These are phyloP conservation scores for Oryzias javanicus DNA, from an alignment of 2,113 vertebrate species.

Conservation along the genomic window DNA sequence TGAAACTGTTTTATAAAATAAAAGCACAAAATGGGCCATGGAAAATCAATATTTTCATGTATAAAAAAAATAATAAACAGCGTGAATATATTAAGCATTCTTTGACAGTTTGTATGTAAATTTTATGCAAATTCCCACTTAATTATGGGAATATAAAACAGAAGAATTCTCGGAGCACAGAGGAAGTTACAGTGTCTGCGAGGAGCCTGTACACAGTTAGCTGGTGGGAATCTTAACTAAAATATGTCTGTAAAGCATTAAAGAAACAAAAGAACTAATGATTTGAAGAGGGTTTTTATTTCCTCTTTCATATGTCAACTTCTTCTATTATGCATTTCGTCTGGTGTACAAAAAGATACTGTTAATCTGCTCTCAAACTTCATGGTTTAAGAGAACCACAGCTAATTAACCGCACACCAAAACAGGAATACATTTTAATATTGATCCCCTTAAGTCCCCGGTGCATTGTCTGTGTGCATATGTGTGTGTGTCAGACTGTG, in stretches of 20 bases:
- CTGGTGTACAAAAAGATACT: slow-evolving; percentile 67
- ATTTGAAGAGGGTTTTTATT: background rate
- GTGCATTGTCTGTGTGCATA: slow-evolving; percentile 58
- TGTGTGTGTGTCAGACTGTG: slow-evolving; percentile 26
- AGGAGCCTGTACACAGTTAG: slow-evolving; percentile 9
- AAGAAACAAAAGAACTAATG: slow-evolving; percentile 4
- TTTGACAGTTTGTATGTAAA: slow-evolving; percentile 22
- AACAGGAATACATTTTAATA: slow-evolving; percentile 84
- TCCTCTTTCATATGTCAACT: slow-evolving; percentile 47
- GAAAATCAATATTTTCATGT: background rate
- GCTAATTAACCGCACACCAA: slow-evolving; percentile 82
- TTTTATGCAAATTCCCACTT: slow-evolving; percentile 35
- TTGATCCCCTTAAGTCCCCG: slow-evolving; percentile 72
- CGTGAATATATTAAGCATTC: background rate
- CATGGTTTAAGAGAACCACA: slow-evolving; percentile 78
- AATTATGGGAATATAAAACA: slow-evolving; percentile 23
- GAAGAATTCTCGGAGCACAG: slow-evolving; percentile 3
- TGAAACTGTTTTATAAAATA: too few species aligned
- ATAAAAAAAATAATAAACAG: background rate
- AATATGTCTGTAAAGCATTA: slow-evolving; percentile 21
- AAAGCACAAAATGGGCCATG: too few species aligned
- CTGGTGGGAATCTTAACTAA: background rate
- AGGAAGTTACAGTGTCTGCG: slow-evolving; percentile 5
- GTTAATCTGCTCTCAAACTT: slow-evolving; percentile 81
- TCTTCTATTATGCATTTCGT: slow-evolving; percentile 45